Evolutionary conservation across 37 sponge, comb jelly and placozoan species (phyloP), one percentile per base, ranked within the genome.

Genomic region (Bolinopsis microptera): DNA sequence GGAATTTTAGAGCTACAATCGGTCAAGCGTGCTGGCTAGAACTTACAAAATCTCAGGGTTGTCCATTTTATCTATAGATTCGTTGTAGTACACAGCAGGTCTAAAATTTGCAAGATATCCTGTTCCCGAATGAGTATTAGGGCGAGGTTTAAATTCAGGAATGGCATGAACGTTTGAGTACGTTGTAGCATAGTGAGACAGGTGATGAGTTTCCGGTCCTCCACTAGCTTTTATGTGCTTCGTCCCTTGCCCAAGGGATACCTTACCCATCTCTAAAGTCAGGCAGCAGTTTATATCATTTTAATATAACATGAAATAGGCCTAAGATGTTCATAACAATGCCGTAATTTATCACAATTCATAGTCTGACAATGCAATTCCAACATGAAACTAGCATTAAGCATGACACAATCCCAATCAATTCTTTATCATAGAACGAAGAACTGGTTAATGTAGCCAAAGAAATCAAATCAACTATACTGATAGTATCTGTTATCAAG

Each of bases 81-180:
- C 38, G 36, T 83, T 96, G 94, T 98, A 98, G 93, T 93, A 96
- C 31, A 97, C 88, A 18, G 96, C 92, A 22, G 99, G 97, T 32
- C 97, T 76, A 82, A 96, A 97, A 93, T 98, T 98, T 27, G 97
- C 86, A 28, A 48, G 92, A 92, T 97, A 98, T 0, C 99, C 99
- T 22, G 99, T 97, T 35, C 97, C 95, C 25, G 77, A 94, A 92
- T 94, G 95, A 36, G 92, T 86, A 5, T 69, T 70, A 24, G 92
- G 86, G 5, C 94, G 69, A 25, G 95, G 94, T 18, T 22, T 39
- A 27, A 92, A 93, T 0, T 69, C 94, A 34, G 69, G 36, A 22
- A 92, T 33, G 21, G 95, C 93, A 92, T 97, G 93, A 39, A 35
- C 35, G 2, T 68, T 94, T 24, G 98, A 96, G 92, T 98, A 97